Evolutionary conservation across 2,797 vertebrate genomes (phyloP).

Genomic region (Amazonetta brasiliensis): DNA sequence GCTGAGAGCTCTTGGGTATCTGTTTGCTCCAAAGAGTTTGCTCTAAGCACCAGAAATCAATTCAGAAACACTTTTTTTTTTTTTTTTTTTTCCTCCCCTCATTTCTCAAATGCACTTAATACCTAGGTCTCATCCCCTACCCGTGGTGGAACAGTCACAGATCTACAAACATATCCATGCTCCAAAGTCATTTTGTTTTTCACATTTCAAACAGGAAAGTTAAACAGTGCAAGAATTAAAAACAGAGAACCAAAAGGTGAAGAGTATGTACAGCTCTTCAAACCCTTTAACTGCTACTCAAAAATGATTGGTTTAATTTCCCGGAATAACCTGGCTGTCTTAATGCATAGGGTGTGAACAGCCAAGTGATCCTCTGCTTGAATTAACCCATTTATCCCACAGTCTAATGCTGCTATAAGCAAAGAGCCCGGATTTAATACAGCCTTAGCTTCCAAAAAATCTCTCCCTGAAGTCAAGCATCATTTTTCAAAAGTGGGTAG

Average conservation of each 20-base stretch:
- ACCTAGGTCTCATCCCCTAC: not conserved
- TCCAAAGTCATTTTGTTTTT: not conserved
- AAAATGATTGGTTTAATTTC: conserved; percentile 1
- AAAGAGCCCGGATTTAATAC: not conserved
- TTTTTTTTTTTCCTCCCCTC: not conserved
- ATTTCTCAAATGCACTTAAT: fast-evolving
- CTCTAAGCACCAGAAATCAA: not conserved
- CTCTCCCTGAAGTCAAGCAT: not conserved
- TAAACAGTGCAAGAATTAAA: not conserved
- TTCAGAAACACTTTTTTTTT: not conserved
- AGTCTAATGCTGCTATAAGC: not conserved
- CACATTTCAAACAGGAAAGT: not conserved
- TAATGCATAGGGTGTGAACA: conserved; percentile 26
- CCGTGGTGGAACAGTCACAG: not conserved
- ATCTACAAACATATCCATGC: not conserved
- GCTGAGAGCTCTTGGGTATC: not conserved
- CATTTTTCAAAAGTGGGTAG: not conserved
- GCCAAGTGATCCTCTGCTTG: not conserved
- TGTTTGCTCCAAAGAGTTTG: not conserved
- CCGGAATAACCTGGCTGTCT: conserved; percentile 17
- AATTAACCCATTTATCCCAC: conserved; percentile 18
- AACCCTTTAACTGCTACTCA: not conserved
- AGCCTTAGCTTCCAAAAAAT: not conserved
- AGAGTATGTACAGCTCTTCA: not conserved
- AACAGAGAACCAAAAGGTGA: not conserved